These are phyloP conservation scores for Aradophagus sp. DNA, from an alignment of 1,140 invertebrate species.

Conservation along the genomic window DNA sequence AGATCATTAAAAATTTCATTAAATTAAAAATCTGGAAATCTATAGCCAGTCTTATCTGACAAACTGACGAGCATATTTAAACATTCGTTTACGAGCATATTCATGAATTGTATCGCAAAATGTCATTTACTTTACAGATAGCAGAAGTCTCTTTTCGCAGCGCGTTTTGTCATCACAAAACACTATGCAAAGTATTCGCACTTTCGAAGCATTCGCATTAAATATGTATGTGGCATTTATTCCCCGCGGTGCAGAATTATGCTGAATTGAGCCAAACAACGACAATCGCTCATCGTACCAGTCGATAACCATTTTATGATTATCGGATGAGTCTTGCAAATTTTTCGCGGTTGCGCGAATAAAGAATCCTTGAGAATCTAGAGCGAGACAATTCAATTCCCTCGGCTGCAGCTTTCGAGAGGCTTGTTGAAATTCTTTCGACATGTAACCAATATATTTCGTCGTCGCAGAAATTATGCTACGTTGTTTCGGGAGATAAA, in stretches of 20 bases:
- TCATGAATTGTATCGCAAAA: too few relatives aligned
- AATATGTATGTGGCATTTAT: conserved; percentile 41
- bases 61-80: too few relatives aligned
- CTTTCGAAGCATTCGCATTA: too few relatives aligned
- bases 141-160: too few relatives aligned
- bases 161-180: too few relatives aligned
- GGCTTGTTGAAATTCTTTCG: conserved; percentile 60
- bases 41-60: too few relatives aligned
- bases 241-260: conserved; percentile 4
- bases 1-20: too few relatives aligned
- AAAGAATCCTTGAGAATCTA: conserved; percentile 59
- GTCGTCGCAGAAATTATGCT: conserved; percentile 20
- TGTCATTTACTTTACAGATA: too few relatives aligned
- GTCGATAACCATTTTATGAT: conserved; percentile 49
- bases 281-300: conserved; percentile 45
- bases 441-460: conserved; percentile 55
- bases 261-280: conserved; percentile 27
- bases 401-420: conserved; percentile 62
- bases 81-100: too few relatives aligned
- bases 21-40: too few relatives aligned
- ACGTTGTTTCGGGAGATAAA: conserved; percentile 10
- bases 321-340: conserved; percentile 46
- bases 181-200: too few relatives aligned
- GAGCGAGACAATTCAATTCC: conserved; percentile 57
- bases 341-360: conserved; percentile 53